Conservation (phyloP, 2,113 vertebrate genomes). For the Pitta sordida region DNA sequence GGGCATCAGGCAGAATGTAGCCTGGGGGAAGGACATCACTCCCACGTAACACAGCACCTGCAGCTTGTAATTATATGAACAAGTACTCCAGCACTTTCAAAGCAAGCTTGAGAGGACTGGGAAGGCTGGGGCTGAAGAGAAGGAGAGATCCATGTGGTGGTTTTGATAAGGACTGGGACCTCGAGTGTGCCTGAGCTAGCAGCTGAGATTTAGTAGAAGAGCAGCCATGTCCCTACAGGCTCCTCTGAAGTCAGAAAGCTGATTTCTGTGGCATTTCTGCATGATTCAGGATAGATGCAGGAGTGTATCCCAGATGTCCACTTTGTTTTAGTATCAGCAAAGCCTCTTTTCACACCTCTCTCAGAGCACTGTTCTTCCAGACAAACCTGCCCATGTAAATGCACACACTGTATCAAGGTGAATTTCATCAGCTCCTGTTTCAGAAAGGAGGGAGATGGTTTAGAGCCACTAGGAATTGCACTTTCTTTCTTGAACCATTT, state of each 20-base stretch:
- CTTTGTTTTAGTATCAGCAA: background rate
- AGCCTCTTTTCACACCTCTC: background rate
- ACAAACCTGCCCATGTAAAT: background rate
- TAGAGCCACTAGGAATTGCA: background rate
- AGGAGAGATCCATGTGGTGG: background rate
- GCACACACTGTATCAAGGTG: background rate
- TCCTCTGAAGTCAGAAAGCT: background rate
- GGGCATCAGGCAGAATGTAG: background rate
- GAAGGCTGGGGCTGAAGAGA: background rate
- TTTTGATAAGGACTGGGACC: background rate
- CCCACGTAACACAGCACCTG: fast-evolving
- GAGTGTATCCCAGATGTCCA: background rate
- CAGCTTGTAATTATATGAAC: background rate
- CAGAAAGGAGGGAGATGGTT: background rate
- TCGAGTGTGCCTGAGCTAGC: fast-evolving
- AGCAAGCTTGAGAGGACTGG: background rate
- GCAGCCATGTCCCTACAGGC: background rate
- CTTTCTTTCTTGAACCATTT: constrained; percentile 13
- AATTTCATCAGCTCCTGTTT: background rate
- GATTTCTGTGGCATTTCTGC: background rate
- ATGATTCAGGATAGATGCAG: background rate
- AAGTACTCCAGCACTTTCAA: background rate
- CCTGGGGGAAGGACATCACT: background rate
- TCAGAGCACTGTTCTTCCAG: background rate
- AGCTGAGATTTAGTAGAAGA: background rate